Percentiles rank a stretch among this genome's conserved stretches.
Conservation (phyloP, 2,113 vertebrate genomes). For the Microcebus griseorufus region DNA sequence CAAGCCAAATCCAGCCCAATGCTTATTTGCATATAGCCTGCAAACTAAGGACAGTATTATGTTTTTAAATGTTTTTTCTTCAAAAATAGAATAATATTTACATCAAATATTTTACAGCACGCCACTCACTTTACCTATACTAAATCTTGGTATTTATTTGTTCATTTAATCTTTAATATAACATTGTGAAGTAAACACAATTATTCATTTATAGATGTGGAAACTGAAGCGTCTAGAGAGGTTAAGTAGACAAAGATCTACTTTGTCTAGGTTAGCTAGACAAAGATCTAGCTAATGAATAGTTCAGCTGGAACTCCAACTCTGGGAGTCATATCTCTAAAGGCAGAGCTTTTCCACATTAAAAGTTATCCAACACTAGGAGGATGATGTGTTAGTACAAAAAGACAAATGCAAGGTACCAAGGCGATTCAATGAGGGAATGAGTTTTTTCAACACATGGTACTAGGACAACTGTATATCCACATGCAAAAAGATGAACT, state of each 20-base stretch:
- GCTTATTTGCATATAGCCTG: background rate
- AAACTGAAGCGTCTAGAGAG: background rate
- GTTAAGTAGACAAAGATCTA: background rate
- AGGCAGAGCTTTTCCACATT: background rate
- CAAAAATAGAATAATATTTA: background rate
- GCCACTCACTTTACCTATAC: background rate
- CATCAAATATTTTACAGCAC: background rate
- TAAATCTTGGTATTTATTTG: conserved; percentile 16
- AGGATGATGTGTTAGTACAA: background rate
- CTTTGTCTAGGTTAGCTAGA: background rate
- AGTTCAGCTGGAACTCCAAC: background rate
- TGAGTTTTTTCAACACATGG: background rate
- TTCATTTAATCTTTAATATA: background rate
- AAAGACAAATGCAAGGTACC: background rate
- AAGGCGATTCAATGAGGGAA: background rate
- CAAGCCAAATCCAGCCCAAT: background rate
- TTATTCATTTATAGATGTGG: background rate
- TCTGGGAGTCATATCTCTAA: background rate
- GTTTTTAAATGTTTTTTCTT: background rate
- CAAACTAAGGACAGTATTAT: background rate
- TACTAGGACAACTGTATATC: background rate
- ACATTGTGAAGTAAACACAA: background rate
- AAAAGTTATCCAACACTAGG: background rate
- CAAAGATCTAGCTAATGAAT: background rate
- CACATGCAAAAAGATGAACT: background rate